Conservation (phyloP, 2,797 vertebrate species). For the Moxostoma hubbsi region DNA sequence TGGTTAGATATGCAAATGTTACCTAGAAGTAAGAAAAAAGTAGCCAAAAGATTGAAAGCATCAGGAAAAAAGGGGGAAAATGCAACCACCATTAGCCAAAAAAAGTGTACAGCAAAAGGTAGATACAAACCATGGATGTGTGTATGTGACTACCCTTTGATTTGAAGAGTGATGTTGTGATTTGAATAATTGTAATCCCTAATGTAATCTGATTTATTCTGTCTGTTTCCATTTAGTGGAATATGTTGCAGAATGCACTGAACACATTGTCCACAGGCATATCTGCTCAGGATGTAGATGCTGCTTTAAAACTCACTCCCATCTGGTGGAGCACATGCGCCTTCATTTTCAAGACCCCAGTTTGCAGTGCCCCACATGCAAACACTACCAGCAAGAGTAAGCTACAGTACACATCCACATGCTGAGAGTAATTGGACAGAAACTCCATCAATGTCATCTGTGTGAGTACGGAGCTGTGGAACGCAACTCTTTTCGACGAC, state of each 20-base stretch:
- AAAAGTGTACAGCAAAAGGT: constrained; percentile 26
- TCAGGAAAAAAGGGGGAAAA: neutral
- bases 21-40: constrained; percentile 27
- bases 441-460: constrained; percentile 85
- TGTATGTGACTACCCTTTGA: neutral
- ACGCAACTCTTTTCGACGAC: constrained; percentile 87
- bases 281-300: constrained; percentile 93
- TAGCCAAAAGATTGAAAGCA: constrained; percentile 28
- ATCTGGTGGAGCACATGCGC: constrained; percentile 91
- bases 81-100: neutral
- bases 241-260: constrained; percentile 75
- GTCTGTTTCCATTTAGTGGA: constrained; percentile 66
- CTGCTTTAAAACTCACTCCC: constrained; percentile 95
- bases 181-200: neutral
- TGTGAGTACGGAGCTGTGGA: constrained; percentile 95
- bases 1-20: neutral
- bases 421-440: constrained; percentile 88
- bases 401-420: constrained; percentile 84
- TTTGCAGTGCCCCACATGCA: constrained; percentile 93
- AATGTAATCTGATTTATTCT: neutral
- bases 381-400: constrained; percentile 95
- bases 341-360: constrained; percentile 92
- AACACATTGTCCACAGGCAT: constrained; percentile 89
- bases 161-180: neutral
- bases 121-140: neutral